These are phyloP conservation scores for Tridacna gigas DNA, from an alignment of 2,888 invertebrate species.

Conservation along the genomic window DNA sequence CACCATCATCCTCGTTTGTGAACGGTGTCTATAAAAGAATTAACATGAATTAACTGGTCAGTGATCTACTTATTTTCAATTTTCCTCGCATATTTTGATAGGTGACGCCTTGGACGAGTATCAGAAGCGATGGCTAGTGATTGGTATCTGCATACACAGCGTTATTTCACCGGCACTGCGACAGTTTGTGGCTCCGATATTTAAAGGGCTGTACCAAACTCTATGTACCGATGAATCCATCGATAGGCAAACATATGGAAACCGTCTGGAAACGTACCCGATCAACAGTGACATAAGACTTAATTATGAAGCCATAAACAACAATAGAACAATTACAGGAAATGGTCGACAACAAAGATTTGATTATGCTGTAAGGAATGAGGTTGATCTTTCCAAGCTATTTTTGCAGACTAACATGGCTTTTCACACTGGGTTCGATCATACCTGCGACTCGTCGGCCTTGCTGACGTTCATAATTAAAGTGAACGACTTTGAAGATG, in stretches of 20 bases:
- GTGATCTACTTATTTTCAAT: too few relatives aligned
- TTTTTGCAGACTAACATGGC: slow-evolving; percentile 51
- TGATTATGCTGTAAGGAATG: slow-evolving; percentile 42
- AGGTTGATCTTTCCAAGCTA: slow-evolving; percentile 53
- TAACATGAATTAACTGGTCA: too few relatives aligned
- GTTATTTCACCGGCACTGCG: slow-evolving; percentile 47
- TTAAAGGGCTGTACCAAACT: slow-evolving; percentile 28
- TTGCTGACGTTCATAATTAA: slow-evolving; percentile 44
- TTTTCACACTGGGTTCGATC: slow-evolving; percentile 51
- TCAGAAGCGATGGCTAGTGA: slow-evolving; percentile 55
- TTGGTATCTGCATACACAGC: slow-evolving; percentile 54
- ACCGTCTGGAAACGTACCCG: slow-evolving; percentile 24
- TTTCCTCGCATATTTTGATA: not conserved
- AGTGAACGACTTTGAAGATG: not conserved
- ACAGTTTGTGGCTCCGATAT: slow-evolving; percentile 21
- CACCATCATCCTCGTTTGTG: too few relatives aligned
- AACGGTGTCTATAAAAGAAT: too few relatives aligned
- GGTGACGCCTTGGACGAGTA: slow-evolving; percentile 20
- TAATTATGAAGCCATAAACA: slow-evolving; percentile 57
- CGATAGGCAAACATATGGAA: slow-evolving; percentile 36
- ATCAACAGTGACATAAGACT: slow-evolving; percentile 11
- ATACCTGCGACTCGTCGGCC: slow-evolving; percentile 50
- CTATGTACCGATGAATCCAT: slow-evolving; percentile 30
- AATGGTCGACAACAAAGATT: not conserved
- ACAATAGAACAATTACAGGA: too few relatives aligned